Evolutionary conservation across 2,113 vertebrate genomes (phyloP), one percentile per base, ranked within the genome.

Genomic region (Caranx ignobilis): DNA sequence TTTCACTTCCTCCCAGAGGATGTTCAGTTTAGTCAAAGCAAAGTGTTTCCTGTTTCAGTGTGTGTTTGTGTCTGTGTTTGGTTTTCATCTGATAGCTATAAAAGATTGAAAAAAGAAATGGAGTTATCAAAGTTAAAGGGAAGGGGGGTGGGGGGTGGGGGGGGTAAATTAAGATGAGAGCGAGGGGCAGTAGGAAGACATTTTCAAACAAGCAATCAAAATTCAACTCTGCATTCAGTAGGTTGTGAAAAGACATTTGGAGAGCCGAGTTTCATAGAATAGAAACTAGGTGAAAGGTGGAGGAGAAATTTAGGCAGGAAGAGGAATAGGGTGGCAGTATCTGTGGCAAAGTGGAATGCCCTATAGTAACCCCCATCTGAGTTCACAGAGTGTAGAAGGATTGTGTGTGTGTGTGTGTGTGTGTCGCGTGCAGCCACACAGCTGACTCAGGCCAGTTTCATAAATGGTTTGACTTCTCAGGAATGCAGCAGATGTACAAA

Each of bases 1-100:
- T 87, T 85, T 92, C 64, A 83, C 75, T 89, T 93, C 91, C 89
- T 90, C 90, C 41, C 68, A 11, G 26, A 79, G 79, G 83, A 62
- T 31, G 62, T 77, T 75, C 18, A 56, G 18, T 62, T 55, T 5
- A 57, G 19, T 19, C 0, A 26, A 63, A 55, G 56, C 48, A 75
- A 67, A 79, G 76, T 72, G 68, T 86, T 87, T 93, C 82, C 87
- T 86, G 68, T 83, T 4, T 70, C 19, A 35, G 43, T 76, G 16
- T 31, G 63, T 48, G 45, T 69, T 45, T 62, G 34, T 64, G 55
- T 62, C 37, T 31, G 7, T 21, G 4, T 54, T n/a, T 50, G 21
- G 16, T 12, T 41, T 4, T 61, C 66, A 57, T 65, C 32, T 50
- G 56, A 68, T 77, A 55, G 21, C 35, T 37, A 35, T 16, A 37